Evolutionary conservation across 2,888 invertebrate genomes (phyloP), one percentile per base, ranked within the genome.

Genomic region (Rhamnusium bicolor): DNA sequence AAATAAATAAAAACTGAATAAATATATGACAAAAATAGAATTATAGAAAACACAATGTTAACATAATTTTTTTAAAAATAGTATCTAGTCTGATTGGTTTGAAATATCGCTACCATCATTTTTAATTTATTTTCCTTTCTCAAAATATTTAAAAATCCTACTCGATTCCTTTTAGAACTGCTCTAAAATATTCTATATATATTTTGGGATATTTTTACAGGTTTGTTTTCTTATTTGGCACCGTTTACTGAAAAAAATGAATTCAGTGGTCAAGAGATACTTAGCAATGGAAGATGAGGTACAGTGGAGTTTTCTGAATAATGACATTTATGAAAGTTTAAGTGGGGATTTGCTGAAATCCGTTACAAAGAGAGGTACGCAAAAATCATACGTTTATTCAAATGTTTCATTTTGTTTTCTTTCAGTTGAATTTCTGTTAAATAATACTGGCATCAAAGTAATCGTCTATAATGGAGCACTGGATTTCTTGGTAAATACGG

Each of bases 341-440:
- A 82, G 85, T 10, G 90, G 80, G 8, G 95, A 95, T 84, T 95
- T 95, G 82, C 95, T 96, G 94, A 94, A 92, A 84, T 94, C 95
- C 0, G 95, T 92, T 24, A 91, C 92, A 2, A 88, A 92, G 68
- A 89, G 90, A 85, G 92, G 94, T 94, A 86, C 76, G 10, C 40
- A n/a, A n/a, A 5, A 46, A n/a, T 10, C 2, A 74, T 69, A n/a
- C 12, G 18, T 16, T 18, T 32, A 29, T 60, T 60, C 18, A 10
- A 27, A 27, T 27, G 6, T 27, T 32, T 60, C 10, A 29, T 60
- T 32, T 2, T 8, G 8, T 29, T 19, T 62, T 73, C 51, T 83
- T 84, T 74, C 60, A 85, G 86, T 86, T 62, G 86, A 85, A 74
- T 75, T 77, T 27, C 62, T 86, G 5, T 68, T 86, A 21, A 84